Conservation (phyloP, 2,888 invertebrate genomes). For the Melanostoma mellinum region DNA sequence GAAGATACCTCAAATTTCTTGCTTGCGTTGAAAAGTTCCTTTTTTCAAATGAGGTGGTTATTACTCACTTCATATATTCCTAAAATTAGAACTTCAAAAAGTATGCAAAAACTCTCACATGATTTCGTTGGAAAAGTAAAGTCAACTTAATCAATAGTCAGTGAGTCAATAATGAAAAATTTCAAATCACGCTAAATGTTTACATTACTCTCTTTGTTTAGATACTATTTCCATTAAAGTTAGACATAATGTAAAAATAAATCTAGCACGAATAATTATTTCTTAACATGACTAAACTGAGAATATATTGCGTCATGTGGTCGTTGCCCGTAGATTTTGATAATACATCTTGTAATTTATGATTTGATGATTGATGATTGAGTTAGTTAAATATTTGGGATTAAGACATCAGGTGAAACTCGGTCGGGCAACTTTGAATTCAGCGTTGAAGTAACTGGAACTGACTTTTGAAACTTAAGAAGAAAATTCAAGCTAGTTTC, state of each 20-base stretch:
- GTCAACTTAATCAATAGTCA: slow-evolving; percentile 6
- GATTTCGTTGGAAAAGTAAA: not conserved
- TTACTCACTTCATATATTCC: not conserved
- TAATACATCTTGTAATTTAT: not conserved
- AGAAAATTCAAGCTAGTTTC: too few relatives aligned
- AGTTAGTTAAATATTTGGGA: not conserved
- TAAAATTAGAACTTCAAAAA: slow-evolving; percentile 18
- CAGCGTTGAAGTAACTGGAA: too few relatives aligned
- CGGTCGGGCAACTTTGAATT: too few relatives aligned
- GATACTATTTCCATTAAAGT: slow-evolving; percentile 8
- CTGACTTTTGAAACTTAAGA: too few relatives aligned
- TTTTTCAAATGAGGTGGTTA: not conserved
- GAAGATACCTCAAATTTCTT: not conserved
- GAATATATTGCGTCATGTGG: not conserved
- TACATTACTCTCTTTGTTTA: not conserved
- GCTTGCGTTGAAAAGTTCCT: slow-evolving; percentile 41
- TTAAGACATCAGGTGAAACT: too few relatives aligned
- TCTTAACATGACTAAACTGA: not conserved
- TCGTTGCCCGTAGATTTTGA: slow-evolving; percentile 3
- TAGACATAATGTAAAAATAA: slow-evolving; percentile 13
- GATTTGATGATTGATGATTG: not conserved
- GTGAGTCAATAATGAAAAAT: slow-evolving; percentile 33
- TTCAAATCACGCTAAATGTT: slow-evolving; percentile 6
- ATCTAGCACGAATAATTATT: not conserved
- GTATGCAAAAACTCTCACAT: not conserved